Conservation (phyloP, 2,888 invertebrate genomes). For the Danaus chrysippus region DNA sequence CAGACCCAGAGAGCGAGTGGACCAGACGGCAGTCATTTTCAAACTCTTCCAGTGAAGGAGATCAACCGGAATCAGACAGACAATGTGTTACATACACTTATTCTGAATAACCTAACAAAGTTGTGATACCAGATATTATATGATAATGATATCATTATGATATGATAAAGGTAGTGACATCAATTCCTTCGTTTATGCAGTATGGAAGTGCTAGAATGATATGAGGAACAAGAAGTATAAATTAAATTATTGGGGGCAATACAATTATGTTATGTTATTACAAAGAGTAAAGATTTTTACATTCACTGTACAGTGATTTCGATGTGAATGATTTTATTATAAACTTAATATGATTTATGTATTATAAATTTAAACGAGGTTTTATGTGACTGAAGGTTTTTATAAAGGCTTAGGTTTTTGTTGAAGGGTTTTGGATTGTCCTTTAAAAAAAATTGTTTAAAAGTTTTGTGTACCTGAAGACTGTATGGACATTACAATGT, state of each 20-base stretch:
- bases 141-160: no score
- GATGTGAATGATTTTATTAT: background rate
- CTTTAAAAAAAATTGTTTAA: conserved; percentile 19
- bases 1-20: conserved; percentile 87
- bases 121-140: no score
- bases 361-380: background rate
- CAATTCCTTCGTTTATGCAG: background rate
- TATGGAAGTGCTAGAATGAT: background rate
- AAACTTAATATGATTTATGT: background rate
- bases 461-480: conserved; percentile 28
- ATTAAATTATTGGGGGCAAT: background rate
- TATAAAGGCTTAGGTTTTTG: background rate
- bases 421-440: conserved; percentile 7
- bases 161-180: no score
- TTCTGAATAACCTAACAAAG: conserved; percentile 34
- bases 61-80: conserved; percentile 80
- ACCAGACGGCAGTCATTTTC: conserved; percentile 46
- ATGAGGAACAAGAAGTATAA: background rate
- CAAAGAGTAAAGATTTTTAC: background rate
- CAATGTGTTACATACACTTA: conserved; percentile 40
- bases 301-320: background rate
- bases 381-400: background rate
- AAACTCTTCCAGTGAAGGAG: conserved; percentile 53
- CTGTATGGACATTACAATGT: conserved; percentile 17
- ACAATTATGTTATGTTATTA: background rate